Evolutionary conservation across 2,888 invertebrate genomes (phyloP).

Genomic region (Chrysotoxum bicinctum): DNA sequence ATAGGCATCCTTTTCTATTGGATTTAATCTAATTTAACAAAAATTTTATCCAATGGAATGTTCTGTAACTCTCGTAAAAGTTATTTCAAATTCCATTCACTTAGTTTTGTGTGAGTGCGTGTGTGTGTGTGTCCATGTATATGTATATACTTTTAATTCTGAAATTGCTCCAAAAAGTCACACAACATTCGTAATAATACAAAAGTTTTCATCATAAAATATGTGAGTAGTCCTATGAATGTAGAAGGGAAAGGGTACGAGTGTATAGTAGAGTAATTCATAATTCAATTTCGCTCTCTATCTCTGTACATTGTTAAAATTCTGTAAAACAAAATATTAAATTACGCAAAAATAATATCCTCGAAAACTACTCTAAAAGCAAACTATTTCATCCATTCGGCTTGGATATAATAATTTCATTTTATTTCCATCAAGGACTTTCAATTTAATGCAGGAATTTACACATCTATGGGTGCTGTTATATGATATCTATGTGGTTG

Average conservation of each 20-base stretch:
- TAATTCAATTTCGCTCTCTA: constrained; percentile 48
- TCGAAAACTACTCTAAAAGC: not conserved
- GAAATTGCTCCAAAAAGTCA: not conserved
- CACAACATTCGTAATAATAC: constrained; percentile 1
- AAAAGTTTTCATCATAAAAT: constrained; percentile 41
- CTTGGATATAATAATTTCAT: not conserved
- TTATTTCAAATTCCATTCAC: not conserved
- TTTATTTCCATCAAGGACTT: constrained; percentile 1
- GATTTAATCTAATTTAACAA: not conserved
- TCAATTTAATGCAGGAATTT: not conserved
- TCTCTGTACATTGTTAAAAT: constrained; percentile 5
- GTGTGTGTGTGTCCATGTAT: not conserved
- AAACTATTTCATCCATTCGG: not conserved
- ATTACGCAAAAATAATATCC: not conserved
- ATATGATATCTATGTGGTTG: not conserved
- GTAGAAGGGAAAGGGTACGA: not conserved
- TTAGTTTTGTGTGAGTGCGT: not conserved
- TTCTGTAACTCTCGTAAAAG: not conserved
- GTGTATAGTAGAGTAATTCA: constrained; percentile 36
- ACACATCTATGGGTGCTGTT: not conserved
- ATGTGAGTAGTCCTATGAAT: constrained; percentile 16
- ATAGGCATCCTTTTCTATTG: not conserved
- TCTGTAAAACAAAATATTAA: constrained; percentile 20
- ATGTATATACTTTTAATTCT: not conserved
- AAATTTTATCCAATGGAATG: constrained; percentile 3